A percentile compares a stretch with the other conserved stretches of the same genome.
Conservation (phyloP, 92 coral and sea anemone genomes). For the Heliopora coerulea region DNA sequence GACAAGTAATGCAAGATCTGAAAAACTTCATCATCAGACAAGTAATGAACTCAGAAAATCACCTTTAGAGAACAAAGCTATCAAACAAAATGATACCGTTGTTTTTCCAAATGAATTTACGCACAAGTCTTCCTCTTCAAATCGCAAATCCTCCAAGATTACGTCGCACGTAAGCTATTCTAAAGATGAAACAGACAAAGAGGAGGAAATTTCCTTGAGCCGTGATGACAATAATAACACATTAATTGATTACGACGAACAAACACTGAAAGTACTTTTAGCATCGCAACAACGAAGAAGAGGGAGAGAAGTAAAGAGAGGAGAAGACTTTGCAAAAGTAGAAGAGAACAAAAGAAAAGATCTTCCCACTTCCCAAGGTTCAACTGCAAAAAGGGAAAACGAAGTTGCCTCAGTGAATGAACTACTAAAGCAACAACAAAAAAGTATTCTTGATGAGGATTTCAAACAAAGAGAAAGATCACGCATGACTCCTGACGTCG, state of each 20-base stretch:
- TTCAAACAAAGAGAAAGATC: conserved; percentile 9
- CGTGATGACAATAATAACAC: conserved; percentile 4
- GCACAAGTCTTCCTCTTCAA: not conserved
- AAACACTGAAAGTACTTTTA: conserved; percentile 3
- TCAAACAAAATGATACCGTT: not conserved
- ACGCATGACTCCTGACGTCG: not conserved
- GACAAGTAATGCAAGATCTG: too few species aligned
- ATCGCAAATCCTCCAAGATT: not conserved
- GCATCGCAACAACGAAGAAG: conserved; percentile 11
- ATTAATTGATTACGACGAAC: conserved; percentile 14
- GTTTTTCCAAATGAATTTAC: not conserved
- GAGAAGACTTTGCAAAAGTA: not conserved
- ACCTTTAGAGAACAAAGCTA: not conserved
- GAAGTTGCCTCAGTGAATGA: conserved; percentile 1
- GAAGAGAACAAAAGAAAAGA: not conserved
- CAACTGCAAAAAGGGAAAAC: not conserved
- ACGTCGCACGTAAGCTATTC: not conserved
- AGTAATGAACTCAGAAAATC: not conserved
- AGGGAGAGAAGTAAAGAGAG: not conserved
- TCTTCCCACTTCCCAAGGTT: not conserved
- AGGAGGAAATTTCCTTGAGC: not conserved
- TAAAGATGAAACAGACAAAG: not conserved
- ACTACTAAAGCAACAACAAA: conserved; percentile 15
- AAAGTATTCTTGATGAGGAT: conserved; percentile 17
- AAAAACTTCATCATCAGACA: not conserved